Evolutionary conservation across 1,140 invertebrate genomes (phyloP).

Genomic region (Bombyx mandarina): DNA sequence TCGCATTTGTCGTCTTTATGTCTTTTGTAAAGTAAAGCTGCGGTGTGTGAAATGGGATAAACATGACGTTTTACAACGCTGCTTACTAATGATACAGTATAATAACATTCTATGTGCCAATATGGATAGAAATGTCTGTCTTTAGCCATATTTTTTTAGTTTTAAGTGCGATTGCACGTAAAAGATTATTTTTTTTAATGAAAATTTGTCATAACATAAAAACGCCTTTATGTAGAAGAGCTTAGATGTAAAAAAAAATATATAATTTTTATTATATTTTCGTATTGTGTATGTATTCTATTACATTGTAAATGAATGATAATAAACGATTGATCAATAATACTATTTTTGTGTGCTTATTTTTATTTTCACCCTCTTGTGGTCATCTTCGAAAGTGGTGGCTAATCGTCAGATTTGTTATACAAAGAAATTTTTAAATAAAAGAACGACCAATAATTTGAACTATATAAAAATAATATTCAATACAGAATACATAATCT

Average conservation of each 20-base stretch:
- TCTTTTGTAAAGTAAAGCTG: background rate
- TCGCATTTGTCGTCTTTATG: background rate
- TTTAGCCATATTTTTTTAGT: constrained; percentile 60
- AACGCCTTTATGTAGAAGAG: background rate
- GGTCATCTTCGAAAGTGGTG: too few species aligned
- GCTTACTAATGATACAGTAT: background rate
- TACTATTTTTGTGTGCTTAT: background rate
- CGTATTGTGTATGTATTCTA: constrained; percentile 54
- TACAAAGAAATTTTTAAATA: too few species aligned
- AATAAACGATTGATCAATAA: constrained; percentile 52
- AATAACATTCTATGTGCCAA: constrained; percentile 59
- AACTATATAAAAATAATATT: too few species aligned
- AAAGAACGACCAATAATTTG: too few species aligned
- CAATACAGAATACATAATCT: too few species aligned
- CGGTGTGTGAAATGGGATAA: background rate
- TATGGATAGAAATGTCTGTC: constrained; percentile 45
- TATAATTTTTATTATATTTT: constrained; percentile 45
- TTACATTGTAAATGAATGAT: constrained; percentile 52
- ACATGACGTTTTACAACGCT: background rate
- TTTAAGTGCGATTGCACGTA: constrained; percentile 15
- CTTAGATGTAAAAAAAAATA: constrained; percentile 45
- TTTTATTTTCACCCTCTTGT: too few species aligned
- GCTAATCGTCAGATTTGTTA: too few species aligned
- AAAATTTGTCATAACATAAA: background rate
- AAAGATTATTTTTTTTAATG: background rate